Evolutionary conservation across 2,888 invertebrate species (phyloP), one percentile per base, ranked within the genome.

Genomic region (Amblyteles armatorius): DNA sequence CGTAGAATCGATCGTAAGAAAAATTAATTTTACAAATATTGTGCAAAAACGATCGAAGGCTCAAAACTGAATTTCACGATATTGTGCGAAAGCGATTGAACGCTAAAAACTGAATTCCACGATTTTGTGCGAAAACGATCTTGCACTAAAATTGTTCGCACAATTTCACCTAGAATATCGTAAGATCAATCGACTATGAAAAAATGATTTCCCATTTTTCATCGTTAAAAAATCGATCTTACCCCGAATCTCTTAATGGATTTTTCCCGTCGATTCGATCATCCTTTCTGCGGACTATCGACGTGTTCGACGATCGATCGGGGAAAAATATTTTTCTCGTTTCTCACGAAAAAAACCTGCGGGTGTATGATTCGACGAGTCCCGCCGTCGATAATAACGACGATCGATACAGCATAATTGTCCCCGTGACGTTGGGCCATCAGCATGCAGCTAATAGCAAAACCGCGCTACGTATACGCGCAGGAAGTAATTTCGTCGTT

Each of bases 371-470:
- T 60, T 60, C 60, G 60, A 40, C 40, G 36, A 40, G 36, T 19
- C 63, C 22, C 26, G 5, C 36, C 50, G 71, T 79, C 71, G 79
- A 48, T 79, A 72, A 68, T 72, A 79, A 72, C 63, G 57, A 63
- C 79, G 79, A 79, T 79, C 79, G 79, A 79, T 79, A 63, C 33
- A 52, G 63, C 16, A 63, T 71, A 79, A 79, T 79, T 79, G 50
- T 79, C 60, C 60, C 63, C 63, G 71, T 69, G 69, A 79, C 71
- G 71, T 71, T 22, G 79, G 22, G 60, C 71, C 71, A 50, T 79
- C 79, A 72, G 68, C 68, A 57, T 78, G 78, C 68, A 55, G 44
- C 57, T 40, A 68, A 29, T 55, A 48, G 68, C 29, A 48, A 65
- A 22, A 67, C 77, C 74, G 63, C 63, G 44, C n/a, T 76, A 40